Conservation (phyloP, 2,888 invertebrate species). For the Loripinus fragilis region DNA sequence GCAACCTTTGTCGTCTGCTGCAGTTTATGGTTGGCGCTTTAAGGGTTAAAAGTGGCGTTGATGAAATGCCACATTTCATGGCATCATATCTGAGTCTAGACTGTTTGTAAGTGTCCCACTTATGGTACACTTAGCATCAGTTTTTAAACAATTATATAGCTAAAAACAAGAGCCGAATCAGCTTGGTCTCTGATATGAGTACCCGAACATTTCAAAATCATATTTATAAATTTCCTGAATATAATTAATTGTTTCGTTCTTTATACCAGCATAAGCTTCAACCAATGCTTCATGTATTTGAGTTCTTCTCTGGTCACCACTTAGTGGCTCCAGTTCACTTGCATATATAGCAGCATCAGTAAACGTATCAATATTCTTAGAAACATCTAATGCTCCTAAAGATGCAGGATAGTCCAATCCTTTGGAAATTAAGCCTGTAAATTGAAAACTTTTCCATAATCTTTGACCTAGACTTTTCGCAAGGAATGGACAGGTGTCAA, state of each 20-base stretch:
- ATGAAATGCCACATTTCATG: no score
- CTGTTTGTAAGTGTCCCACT: no score
- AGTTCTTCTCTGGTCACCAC: slow-evolving; percentile 10
- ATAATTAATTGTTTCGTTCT: slow-evolving; percentile 21
- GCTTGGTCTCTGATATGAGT: slow-evolving; percentile 11
- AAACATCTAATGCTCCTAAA: neutral
- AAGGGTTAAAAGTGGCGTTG: no score
- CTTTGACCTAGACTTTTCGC: neutral
- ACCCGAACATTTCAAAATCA: slow-evolving; percentile 62
- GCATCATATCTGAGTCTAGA: no score
- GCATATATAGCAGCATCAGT: neutral
- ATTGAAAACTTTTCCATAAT: slow-evolving; percentile 24
- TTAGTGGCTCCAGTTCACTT: neutral
- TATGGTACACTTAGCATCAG: no score
- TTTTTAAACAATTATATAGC: no score
- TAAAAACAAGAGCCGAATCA: no score
- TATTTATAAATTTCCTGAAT: slow-evolving; percentile 46
- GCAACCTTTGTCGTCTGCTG: no score
- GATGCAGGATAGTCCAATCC: neutral
- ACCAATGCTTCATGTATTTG: slow-evolving; percentile 40
- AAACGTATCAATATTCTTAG: neutral
- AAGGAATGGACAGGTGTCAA: neutral
- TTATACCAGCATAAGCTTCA: slow-evolving; percentile 44
- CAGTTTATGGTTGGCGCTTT: no score
- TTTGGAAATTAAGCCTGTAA: neutral